Evolutionary conservation across 2,888 invertebrate genomes (phyloP).

Genomic region (Psylliodes chrysocephalus): DNA sequence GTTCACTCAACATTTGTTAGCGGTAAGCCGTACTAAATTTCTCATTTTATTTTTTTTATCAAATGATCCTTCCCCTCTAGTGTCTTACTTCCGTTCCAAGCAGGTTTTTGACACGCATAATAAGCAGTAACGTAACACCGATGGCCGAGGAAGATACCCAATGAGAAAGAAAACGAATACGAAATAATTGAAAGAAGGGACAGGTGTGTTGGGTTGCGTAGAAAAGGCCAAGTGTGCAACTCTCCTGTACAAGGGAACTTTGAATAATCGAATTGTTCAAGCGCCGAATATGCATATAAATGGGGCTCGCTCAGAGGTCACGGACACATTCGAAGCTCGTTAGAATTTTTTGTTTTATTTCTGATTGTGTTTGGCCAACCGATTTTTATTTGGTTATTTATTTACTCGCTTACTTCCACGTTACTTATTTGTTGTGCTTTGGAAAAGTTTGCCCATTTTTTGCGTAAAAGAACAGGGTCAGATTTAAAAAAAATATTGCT

Average conservation of each 20-base stretch:
- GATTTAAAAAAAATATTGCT: no score
- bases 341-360: background rate
- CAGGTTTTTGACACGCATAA: conserved; percentile 1
- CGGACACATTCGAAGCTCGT: background rate
- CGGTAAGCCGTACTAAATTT: no score
- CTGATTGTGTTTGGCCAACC: background rate
- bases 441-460: no score
- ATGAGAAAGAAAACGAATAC: background rate
- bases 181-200: background rate
- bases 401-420: no score
- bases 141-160: background rate
- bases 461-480: no score
- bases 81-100: conserved; percentile 8
- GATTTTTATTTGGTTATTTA: no score
- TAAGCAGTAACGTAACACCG: conserved; percentile 8
- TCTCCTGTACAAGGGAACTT: background rate
- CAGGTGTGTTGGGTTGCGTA: conserved; percentile 5
- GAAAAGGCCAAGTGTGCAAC: conserved; percentile 16
- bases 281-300: background rate
- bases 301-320: background rate
- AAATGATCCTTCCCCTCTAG: conserved; percentile 7
- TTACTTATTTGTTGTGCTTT: no score
- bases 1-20: no score
- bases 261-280: background rate
- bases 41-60: no score